phyloP scores from a whole-genome alignment of 2,888 invertebrate genomes.

The Xanthostigma xanthostigma region DNA sequence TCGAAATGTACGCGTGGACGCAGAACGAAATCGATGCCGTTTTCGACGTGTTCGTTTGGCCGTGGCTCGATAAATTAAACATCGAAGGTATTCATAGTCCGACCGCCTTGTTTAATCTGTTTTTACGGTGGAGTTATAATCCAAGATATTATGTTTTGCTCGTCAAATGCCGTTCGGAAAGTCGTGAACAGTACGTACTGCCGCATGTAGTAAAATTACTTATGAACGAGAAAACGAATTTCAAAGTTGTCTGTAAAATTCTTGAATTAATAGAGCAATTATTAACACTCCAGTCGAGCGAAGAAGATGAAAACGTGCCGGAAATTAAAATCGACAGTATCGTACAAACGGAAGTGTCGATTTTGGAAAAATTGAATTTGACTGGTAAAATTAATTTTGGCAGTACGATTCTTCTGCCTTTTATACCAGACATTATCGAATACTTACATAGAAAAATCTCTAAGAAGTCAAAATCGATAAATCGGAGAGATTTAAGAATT shows the following conservation, averaged over 20 bases:
- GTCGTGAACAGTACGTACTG: slow-evolving; percentile 38
- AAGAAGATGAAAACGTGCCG: slow-evolving; percentile 31
- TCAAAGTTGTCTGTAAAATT: slow-evolving; percentile 49
- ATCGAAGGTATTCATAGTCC: slow-evolving; percentile 72
- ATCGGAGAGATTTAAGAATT: slow-evolving; percentile 54
- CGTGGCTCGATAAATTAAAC: slow-evolving; percentile 56
- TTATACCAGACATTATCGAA: slow-evolving; percentile 53
- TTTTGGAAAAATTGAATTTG: slow-evolving; percentile 20
- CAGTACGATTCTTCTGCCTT: slow-evolving; percentile 55
- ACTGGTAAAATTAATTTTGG: slow-evolving; percentile 48
- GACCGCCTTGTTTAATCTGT: slow-evolving; percentile 64
- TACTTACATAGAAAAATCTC: slow-evolving; percentile 50
- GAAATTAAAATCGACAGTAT: slow-evolving; percentile 27
- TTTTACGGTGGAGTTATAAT: slow-evolving; percentile 65
- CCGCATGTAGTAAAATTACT: slow-evolving; percentile 55
- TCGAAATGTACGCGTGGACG: slow-evolving; percentile 61
- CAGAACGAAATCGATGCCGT: slow-evolving; percentile 54
- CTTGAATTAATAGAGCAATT: slow-evolving; percentile 62
- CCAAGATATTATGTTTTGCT: slow-evolving; percentile 62
- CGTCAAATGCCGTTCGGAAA: slow-evolving; percentile 36
- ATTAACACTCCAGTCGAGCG: slow-evolving; percentile 46
- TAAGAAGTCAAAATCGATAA: slow-evolving; percentile 41
- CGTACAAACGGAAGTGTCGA: slow-evolving; percentile 21
- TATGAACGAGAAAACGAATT: slow-evolving; percentile 48
- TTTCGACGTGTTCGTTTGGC: slow-evolving; percentile 69